Conservation (phyloP, 35 echinoderm and acorn worm species). For the Apostichopus californicus region DNA sequence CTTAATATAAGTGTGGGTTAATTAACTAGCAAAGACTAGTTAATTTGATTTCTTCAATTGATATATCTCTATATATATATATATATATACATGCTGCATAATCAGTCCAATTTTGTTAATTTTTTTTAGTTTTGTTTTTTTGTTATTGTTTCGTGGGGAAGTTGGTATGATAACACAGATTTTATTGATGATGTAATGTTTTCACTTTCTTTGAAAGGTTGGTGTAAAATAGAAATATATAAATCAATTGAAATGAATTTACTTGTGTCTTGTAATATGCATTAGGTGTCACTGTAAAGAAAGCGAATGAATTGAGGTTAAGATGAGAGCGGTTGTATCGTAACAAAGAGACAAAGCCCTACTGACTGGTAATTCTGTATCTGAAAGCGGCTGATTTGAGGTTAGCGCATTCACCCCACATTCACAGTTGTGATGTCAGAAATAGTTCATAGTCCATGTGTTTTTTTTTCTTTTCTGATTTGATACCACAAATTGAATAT, state of each 20-base stretch:
- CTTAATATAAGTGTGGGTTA: background rate
- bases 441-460: no score
- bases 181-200: background rate
- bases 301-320: no score
- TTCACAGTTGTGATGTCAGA: no score
- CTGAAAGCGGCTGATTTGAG: no score
- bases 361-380: no score
- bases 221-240: conserved; percentile 5
- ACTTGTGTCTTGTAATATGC: no score
- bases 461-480: no score
- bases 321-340: no score
- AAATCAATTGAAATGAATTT: background rate
- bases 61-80: background rate
- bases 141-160: background rate
- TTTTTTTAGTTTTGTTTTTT: background rate
- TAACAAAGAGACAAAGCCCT: no score
- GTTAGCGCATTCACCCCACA: no score
- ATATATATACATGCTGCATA: background rate
- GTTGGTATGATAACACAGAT: background rate
- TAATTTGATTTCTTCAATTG: background rate
- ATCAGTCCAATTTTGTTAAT: background rate
- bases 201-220: background rate
- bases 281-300: no score
- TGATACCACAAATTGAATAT: no score
- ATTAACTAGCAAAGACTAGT: background rate